These are phyloP conservation scores for Acrocera orbiculus DNA, from an alignment of 2,888 invertebrate genomes.

Conservation along the genomic window DNA sequence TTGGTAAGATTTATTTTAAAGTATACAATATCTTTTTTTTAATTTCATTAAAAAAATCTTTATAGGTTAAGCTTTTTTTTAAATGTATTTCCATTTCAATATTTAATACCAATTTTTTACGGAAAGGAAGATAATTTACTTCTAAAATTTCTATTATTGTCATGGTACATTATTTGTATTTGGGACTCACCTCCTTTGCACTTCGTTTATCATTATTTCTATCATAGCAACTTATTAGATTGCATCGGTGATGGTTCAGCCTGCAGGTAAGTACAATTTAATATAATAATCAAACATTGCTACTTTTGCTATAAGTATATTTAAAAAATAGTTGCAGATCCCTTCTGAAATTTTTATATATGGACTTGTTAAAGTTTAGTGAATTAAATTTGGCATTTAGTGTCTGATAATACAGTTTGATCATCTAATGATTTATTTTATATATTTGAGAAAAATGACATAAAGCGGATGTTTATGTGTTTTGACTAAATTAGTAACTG, in stretches of 20 bases:
- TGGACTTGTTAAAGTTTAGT: background rate
- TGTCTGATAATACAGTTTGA: too few species aligned
- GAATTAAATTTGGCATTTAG: too few species aligned
- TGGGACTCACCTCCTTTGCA: slow-evolving; percentile 31
- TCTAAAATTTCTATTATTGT: slow-evolving; percentile 25
- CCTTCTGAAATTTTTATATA: background rate
- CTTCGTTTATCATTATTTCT: slow-evolving; percentile 31
- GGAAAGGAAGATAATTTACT: slow-evolving; percentile 28
- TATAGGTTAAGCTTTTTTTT: slow-evolving; percentile 25
- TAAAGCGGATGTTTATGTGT: too few species aligned
- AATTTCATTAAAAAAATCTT: too few species aligned
- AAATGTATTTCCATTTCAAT: slow-evolving; percentile 28
- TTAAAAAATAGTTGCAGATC: background rate
- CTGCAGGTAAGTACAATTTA: slow-evolving; percentile 20
- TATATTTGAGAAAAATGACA: too few species aligned
- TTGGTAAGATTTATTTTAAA: too few species aligned
- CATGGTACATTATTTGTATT: slow-evolving; percentile 30
- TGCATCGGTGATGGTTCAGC: slow-evolving; percentile 30
- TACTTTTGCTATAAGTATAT: background rate
- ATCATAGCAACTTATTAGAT: slow-evolving; percentile 25
- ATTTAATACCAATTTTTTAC: slow-evolving; percentile 29
- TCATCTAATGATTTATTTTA: too few species aligned
- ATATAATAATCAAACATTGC: too few species aligned
- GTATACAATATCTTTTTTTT: too few species aligned
- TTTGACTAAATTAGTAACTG: too few species aligned